Conservation (phyloP, 2,113 vertebrate genomes). For the Aphyosemion australe region DNA sequence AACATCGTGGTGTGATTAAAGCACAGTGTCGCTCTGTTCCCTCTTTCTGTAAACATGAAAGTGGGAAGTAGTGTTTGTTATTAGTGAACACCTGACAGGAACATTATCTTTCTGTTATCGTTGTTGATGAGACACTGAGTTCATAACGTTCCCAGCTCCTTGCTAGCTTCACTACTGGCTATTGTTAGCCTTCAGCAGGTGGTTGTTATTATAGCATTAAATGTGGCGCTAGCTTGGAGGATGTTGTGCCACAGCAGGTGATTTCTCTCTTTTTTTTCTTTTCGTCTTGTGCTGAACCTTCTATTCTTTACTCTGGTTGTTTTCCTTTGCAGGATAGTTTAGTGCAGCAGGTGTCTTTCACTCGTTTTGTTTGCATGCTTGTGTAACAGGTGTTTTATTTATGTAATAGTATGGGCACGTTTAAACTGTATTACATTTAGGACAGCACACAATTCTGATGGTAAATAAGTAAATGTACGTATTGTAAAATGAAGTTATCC, state of each 20-base stretch:
- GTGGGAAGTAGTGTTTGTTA: conserved; percentile 15
- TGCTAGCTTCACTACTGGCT: conserved; percentile 28
- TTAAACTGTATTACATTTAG: background rate
- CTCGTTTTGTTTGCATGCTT: conserved; percentile 48
- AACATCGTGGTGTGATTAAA: conserved; percentile 8
- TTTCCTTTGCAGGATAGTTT: conserved; percentile 61
- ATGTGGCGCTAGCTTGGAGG: conserved; percentile 20
- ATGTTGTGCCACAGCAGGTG: conserved; percentile 75
- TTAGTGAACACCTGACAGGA: conserved; percentile 23
- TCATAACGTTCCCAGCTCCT: conserved; percentile 26
- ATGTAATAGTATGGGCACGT: conserved; percentile 2
- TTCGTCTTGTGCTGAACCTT: conserved; percentile 10
- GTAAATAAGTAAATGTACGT: background rate
- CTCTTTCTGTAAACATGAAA: conserved; percentile 42
- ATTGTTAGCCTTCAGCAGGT: conserved; percentile 67
- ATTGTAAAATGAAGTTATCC: background rate
- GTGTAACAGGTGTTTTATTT: conserved; percentile 52
- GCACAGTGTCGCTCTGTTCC: conserved; percentile 5
- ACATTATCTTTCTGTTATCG: background rate
- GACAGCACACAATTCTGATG: background rate
- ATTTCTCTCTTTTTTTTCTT: conserved; percentile 11
- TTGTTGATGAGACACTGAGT: conserved; percentile 25
- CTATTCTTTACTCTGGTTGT: conserved; percentile 65
- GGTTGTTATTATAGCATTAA: conserved; percentile 60
- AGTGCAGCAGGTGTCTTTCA: conserved; percentile 58